phyloP scores from a whole-genome alignment of 2,113 vertebrate genomes.

The Protobothrops flavoviridis region DNA sequence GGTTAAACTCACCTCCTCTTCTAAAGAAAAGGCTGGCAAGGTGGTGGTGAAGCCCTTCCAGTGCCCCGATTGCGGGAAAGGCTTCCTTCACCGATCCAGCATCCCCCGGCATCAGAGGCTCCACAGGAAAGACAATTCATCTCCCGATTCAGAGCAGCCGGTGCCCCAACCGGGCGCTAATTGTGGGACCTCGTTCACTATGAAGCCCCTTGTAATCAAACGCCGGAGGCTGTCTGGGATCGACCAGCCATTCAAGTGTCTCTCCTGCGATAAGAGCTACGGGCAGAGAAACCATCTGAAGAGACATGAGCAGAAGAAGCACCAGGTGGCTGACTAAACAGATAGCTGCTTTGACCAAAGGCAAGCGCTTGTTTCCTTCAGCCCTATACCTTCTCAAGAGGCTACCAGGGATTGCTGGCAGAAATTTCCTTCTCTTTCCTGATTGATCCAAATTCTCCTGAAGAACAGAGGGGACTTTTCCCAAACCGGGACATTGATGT shows the following conservation, averaged over 20 bases:
- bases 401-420: background rate
- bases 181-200: background rate
- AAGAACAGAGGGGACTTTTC: background rate
- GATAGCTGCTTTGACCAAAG: background rate
- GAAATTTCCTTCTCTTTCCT: background rate
- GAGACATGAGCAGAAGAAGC: background rate
- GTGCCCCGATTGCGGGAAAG: background rate
- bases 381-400: too few species aligned
- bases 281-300: background rate
- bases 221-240: background rate
- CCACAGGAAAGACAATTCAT: background rate
- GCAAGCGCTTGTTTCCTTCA: background rate
- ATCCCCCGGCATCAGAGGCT: background rate
- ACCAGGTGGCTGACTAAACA: accelerated
- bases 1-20: background rate
- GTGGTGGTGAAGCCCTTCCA: background rate
- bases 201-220: accelerated
- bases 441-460: background rate
- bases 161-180: background rate
- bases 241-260: background rate
- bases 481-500: background rate
- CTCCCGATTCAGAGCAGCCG: background rate
- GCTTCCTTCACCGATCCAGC: background rate
- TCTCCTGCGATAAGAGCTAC: constrained; percentile 2
- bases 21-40: too few species aligned